Conservation (phyloP, 2,888 invertebrate species). For the Margaritifera margaritifera region DNA sequence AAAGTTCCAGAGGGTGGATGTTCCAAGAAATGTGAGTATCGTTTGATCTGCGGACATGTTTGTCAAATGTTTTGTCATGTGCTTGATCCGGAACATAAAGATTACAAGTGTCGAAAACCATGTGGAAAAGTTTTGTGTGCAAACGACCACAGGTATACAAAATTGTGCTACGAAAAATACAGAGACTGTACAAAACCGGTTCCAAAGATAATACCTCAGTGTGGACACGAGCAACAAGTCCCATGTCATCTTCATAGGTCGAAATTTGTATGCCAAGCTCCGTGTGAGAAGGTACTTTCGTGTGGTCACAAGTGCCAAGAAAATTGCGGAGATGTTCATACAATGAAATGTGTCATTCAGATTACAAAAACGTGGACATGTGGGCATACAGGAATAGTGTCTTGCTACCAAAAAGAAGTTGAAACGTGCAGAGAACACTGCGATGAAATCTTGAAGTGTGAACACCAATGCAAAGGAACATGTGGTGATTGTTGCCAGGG, state of each 20-base stretch:
- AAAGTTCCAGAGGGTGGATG: constrained; percentile 57
- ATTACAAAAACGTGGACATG: constrained; percentile 35
- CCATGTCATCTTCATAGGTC: constrained; percentile 48
- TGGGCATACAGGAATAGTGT: constrained; percentile 31
- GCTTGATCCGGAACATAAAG: constrained; percentile 61
- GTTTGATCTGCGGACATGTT: constrained; percentile 52
- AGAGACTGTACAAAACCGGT: constrained; percentile 48
- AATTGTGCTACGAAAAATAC: constrained; percentile 74
- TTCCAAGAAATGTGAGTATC: constrained; percentile 39
- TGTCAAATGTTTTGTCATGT: constrained; percentile 51
- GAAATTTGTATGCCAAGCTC: constrained; percentile 47
- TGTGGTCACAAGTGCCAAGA: constrained; percentile 50
- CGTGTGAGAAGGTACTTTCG: constrained; percentile 37
- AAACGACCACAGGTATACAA: constrained; percentile 53
- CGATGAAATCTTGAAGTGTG: constrained; percentile 45
- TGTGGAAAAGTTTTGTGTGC: constrained; percentile 39
- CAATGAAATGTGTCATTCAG: constrained; percentile 16
- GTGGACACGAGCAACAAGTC: constrained; percentile 57
- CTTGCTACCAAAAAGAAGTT: constrained; percentile 23
- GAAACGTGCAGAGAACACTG: constrained; percentile 35
- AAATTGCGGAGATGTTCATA: constrained; percentile 35
- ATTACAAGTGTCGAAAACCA: constrained; percentile 63
- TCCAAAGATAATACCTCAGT: constrained; percentile 49
- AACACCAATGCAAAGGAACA: constrained; percentile 64
- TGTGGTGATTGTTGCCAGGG: constrained; percentile 77